Evolutionary conservation across 2,888 invertebrate genomes (phyloP), one percentile per base, ranked within the genome.

Genomic region (Electrophaes corylata): DNA sequence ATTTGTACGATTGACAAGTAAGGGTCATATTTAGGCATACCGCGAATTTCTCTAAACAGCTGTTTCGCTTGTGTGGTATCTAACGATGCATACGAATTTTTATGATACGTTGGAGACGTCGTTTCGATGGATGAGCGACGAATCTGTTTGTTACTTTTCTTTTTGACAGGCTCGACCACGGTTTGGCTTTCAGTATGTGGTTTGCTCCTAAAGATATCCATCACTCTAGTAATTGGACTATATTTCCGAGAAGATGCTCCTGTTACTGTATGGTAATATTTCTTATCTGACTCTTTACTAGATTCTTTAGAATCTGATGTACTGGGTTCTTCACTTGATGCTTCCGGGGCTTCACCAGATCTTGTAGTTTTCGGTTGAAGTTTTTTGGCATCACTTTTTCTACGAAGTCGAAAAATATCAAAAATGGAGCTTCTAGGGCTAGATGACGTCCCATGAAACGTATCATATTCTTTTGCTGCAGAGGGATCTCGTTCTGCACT

Each of bases 1-100:
- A 91, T 91, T 81, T 91, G 91, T 62, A 91, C 91, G 69, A 91
- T 91, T 23, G 91, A 91, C 76, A 91, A 83, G 75, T 91, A 91
- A 39, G 91, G 91, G 65, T 91, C 91, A 68, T 88, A 90, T 75
- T 86, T 91, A 46, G 91, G 91, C 56, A 91, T 79, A 31, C 91
- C 91, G 37, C 91, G 78, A 62, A 89, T 87, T 83, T 91, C 91
- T 71, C 91, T 81, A 76, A 91, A 91, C 59, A 90, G 70, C 64
- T 91, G 90, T 66, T 91, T 90, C 33, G 91, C 91, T 79, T 91
- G 91, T 52, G 77, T 75, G 33, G 91, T 89, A 68, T 91, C 91
- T 67, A 91, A 78, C 14, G 88, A 89, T 19, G 91, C 89, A 60
- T 91, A 91, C 35, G 91, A 91, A 65, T 90, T 91, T 79, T 91